Base-by-base conservation (phyloP, 2,797 vertebrate genomes). In the Nyctibius grandis region DNA sequence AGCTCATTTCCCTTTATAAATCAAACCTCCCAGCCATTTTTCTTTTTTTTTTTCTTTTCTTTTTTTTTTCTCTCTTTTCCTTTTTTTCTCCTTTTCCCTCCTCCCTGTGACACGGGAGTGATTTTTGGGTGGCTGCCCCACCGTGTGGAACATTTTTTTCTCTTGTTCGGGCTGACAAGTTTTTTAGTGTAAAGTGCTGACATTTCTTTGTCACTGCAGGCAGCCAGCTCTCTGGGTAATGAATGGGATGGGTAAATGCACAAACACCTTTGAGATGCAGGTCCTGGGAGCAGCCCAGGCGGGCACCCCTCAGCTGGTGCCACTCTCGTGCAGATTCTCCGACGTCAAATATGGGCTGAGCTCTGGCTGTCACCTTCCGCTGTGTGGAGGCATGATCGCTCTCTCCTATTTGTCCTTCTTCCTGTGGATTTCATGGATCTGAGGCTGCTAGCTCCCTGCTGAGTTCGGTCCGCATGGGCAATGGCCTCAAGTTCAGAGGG, bases 1-100 rank as follows among this genome's bases (percentile, higher is more conserved):
- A 89, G 56, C 68, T 93, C 60, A 82, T 95, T 92, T 96, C 83
- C 72, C 72, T 90, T 70, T 89, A 79, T 60, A 88, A 95, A 90
- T 82, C 82, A 92, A 90, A 44, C 36, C 53, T 73, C 38, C 17
- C 51, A 48, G 22, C 5, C 42, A n/a, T 72, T 80, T 54, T 9
- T n/a, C 12, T 33, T 9, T 22, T 4, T 16, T 10, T 19, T 19
- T 2, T 33, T 74, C 69, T 78, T 51, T 6, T 5, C 9, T 48
- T 34, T 29, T 13, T 34, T 9, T 22, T 4, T 16, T 10, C 18
- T 8, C 18, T 16, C 5, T 7, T 31, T 29, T 6, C 5, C 44
- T 73, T 36, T 15, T 50, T 22, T 21, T 42, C 20, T 53, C 8
- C 5, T 50, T 84, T 91, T 48, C 16, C 57, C 22, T 68, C 42